Base-by-base conservation (phyloP, 2,888 invertebrate genomes). In the Epinotia nisella region DNA sequence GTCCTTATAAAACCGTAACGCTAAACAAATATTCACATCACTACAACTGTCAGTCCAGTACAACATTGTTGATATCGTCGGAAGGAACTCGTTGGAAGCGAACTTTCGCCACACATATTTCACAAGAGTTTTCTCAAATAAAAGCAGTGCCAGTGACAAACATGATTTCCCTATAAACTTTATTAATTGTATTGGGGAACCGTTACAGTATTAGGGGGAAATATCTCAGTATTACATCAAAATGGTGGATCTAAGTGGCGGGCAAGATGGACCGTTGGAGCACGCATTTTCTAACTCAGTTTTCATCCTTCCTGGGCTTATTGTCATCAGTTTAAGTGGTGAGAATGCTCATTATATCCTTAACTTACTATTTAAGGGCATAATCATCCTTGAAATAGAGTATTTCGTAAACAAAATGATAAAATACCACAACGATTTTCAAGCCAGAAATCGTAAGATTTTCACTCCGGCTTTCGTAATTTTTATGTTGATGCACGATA, bases 271-370 rank as follows among this genome's bases (percentile, higher is more conserved):
- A 9, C 97, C 97, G 0, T 95, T 97, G 82, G 97, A 97, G 87
- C 97, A 97, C 90, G 97, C 97, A 78, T 98, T 98, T 91, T 97
- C 97, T 77, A 98, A 98, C 91, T 94, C 96, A 58, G 97, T 98
- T 78, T 98, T 98, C 88, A 96, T 98, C 80, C 85, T 98, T 81
- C 98, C 98, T 79, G 97, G 96, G 67, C 95, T 97, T 79, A 95
- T 98, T 78, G 96, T 98, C 80, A 91, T 96, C 79, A 95, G 96
- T 78, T 94, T 98, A 85, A 95, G 97, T 90, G 96, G 98, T 98
- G 92, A 95, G 94, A 64, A 73, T 74, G 69, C 55, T 59, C 41
- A 85, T 65, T 71, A 76, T 74, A 75, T 74, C 13, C 17, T 24
- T 17, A 1, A 19, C 24, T 29, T 53, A 0, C 1, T 9, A 53